phyloP scores from a whole-genome alignment of 1,140 invertebrate genomes.

The Drosophila biarmipes region DNA sequence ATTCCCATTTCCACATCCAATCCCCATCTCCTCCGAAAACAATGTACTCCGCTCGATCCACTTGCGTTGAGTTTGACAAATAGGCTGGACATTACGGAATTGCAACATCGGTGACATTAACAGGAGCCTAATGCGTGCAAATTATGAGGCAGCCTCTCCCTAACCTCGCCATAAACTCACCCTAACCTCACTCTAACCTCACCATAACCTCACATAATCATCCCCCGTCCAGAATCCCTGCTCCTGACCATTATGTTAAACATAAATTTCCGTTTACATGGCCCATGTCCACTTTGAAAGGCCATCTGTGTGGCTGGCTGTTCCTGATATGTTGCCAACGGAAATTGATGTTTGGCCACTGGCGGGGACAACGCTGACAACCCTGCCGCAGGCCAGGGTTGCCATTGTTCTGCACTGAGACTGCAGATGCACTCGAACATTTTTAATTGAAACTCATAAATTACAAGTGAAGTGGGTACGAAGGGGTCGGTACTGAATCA shows the following conservation, averaged over 20 bases:
- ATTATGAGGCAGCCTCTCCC: conserved; percentile 43
- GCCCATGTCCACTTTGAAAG: conserved; percentile 15
- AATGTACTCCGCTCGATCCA: conserved; percentile 3
- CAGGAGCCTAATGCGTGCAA: conserved; percentile 68
- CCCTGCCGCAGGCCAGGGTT: conserved; percentile 7
- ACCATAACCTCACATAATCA: no score
- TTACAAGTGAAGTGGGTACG: conserved; percentile 19
- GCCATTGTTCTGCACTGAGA: background rate
- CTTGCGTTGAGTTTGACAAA: conserved; percentile 58
- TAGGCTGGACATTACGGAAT: conserved; percentile 63
- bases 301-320: conserved; percentile 1
- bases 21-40: background rate
- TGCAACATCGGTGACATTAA: conserved; percentile 71
- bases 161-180: background rate
- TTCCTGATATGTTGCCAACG: conserved; percentile 17
- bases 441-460: conserved; percentile 83
- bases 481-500: background rate
- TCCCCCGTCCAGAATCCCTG: background rate
- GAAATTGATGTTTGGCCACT: conserved; percentile 47
- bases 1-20: no score
- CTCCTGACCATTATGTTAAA: conserved; percentile 69
- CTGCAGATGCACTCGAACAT: conserved; percentile 40
- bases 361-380: background rate
- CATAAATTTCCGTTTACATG: conserved; percentile 73
- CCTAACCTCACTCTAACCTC: background rate